These are phyloP conservation scores for Sebastes miniatus DNA, from an alignment of 2,797 vertebrate genomes.

Conservation along the genomic window DNA sequence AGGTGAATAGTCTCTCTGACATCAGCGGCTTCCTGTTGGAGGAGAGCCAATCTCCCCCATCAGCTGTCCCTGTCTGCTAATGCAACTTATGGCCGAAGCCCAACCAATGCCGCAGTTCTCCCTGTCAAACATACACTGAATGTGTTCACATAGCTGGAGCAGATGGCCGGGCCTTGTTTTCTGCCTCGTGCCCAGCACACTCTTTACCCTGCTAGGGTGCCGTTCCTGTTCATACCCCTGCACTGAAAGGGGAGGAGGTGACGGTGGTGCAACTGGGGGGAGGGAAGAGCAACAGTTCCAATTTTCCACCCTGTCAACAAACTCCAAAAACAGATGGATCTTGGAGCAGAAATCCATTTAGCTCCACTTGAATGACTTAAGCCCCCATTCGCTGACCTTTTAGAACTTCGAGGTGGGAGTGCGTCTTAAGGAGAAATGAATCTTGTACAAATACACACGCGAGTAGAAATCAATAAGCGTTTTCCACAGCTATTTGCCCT, in stretches of 20 bases:
- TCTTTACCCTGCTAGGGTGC: constrained; percentile 23
- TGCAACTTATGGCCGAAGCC: background rate
- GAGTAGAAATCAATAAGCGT: constrained; percentile 72
- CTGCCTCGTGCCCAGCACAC: constrained; percentile 39
- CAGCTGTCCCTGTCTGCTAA: constrained; percentile 44
- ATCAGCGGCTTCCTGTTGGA: constrained; percentile 33
- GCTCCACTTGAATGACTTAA: constrained; percentile 72
- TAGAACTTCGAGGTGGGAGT: constrained; percentile 41
- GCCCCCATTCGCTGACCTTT: constrained; percentile 68
- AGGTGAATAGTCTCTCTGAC: constrained; percentile 36
- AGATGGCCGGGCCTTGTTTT: constrained; percentile 45
- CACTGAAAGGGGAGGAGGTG: background rate
- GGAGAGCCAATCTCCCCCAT: background rate
- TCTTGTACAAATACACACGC: constrained; percentile 59
- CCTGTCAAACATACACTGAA: background rate
- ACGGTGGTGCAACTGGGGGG: background rate
- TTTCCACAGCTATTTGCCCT: constrained; percentile 52
- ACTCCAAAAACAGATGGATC: constrained; percentile 76
- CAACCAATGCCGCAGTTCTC: background rate
- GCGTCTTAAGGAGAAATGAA: constrained; percentile 66
- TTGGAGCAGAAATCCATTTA: constrained; percentile 73
- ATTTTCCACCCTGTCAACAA: constrained; percentile 75
- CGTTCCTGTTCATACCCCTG: constrained; percentile 24
- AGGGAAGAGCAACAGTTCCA: constrained; percentile 65
- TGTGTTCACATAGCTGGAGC: constrained; percentile 25